Evolutionary conservation across 2,888 invertebrate species (phyloP).

Genomic region (Marasmarcha lunaedactyla): DNA sequence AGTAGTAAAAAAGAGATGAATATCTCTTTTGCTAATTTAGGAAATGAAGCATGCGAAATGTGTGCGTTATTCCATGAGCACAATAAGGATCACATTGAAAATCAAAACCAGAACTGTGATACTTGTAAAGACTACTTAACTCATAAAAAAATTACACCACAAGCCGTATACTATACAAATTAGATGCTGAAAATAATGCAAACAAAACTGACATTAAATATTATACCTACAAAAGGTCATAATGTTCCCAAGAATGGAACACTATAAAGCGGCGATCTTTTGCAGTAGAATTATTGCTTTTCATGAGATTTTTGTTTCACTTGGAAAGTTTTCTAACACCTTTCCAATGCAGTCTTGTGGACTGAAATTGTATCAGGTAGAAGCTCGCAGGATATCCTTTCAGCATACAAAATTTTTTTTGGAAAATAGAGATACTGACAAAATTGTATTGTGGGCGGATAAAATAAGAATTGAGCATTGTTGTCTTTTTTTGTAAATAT

Average conservation of each 20-base stretch:
- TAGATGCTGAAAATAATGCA: neutral
- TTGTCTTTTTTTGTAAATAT: no score
- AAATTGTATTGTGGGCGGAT: conserved; percentile 8
- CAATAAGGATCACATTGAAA: neutral
- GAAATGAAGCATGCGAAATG: conserved; percentile 1
- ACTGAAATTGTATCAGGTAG: conserved; percentile 5
- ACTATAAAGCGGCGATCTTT: conserved; percentile 18
- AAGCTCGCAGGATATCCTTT: no score
- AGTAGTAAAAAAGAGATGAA: neutral
- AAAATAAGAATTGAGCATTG: conserved; percentile 1
- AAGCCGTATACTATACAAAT: neutral
- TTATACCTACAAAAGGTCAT: conserved; percentile 17
- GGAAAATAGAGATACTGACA: conserved; percentile 6
- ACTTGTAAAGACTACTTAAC: neutral
- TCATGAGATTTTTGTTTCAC: conserved; percentile 9
- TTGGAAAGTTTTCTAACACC: neutral
- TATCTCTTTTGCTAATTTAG: neutral
- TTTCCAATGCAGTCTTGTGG: neutral
- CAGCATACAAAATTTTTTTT: no score
- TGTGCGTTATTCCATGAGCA: neutral
- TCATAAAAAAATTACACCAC: neutral
- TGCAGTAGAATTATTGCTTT: conserved; percentile 12
- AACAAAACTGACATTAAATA: conserved; percentile 3
- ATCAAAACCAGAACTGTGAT: neutral
- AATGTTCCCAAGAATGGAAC: conserved; percentile 21